Conservation (phyloP, 2,888 invertebrate genomes). For the Mythimna ferrago region DNA sequence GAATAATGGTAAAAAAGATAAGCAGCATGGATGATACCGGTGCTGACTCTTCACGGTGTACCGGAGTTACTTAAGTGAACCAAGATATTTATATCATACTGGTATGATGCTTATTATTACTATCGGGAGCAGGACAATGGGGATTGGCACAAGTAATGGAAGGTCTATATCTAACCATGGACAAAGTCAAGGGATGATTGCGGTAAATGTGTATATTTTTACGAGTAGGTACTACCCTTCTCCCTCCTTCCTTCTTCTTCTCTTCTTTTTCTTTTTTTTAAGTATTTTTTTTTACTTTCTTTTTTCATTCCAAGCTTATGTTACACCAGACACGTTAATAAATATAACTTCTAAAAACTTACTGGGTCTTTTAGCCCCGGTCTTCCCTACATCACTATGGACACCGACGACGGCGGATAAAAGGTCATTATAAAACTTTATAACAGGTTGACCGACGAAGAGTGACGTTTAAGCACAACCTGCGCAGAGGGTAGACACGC, state of each 20-base stretch:
- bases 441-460: constrained; percentile 17
- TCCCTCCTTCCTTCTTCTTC: no score
- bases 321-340: background rate
- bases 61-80: constrained; percentile 6
- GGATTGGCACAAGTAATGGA: no score
- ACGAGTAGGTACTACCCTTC: background rate
- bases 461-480: constrained; percentile 37
- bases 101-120: no score
- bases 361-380: background rate
- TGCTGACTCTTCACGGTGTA: background rate
- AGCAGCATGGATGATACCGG: background rate
- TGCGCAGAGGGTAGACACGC: constrained; percentile 15
- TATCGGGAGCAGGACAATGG: no score
- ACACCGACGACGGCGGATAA: background rate
- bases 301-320: background rate
- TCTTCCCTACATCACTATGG: background rate
- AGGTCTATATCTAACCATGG: no score
- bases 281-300: no score
- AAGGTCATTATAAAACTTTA: constrained; percentile 29
- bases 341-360: constrained; percentile 1
- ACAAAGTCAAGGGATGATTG: no score
- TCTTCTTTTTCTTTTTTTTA: no score
- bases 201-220: no score
- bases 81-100: background rate
- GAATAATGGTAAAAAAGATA: constrained; percentile 14